Evolutionary conservation across 2,113 vertebrate species (phyloP).

Genomic region (Daubentonia madagascariensis): DNA sequence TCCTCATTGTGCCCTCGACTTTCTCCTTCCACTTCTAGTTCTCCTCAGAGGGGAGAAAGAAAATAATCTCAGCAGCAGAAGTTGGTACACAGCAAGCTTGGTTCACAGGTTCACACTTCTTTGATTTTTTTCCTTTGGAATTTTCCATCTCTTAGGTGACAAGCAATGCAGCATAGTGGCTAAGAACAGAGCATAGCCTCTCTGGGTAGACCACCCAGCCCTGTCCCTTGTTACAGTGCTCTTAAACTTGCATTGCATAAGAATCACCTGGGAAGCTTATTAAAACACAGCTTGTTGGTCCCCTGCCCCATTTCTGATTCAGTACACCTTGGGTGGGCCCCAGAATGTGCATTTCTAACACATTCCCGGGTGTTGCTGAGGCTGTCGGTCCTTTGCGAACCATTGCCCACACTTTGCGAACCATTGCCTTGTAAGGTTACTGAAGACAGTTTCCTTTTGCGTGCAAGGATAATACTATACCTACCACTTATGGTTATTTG

Average conservation of each 20-base stretch:
- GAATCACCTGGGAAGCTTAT: not conserved
- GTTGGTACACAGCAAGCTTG: not conserved
- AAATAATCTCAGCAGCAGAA: not conserved
- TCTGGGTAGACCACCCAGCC: not conserved
- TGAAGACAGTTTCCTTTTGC: not conserved
- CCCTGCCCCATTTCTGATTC: not conserved
- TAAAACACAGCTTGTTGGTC: not conserved
- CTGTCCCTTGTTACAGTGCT: not conserved
- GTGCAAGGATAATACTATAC: not conserved
- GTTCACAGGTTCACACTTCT: not conserved
- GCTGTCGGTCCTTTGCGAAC: not conserved
- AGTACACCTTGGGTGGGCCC: not conserved
- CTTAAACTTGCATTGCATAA: not conserved
- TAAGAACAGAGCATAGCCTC: not conserved
- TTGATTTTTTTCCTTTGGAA: not conserved
- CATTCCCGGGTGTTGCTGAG: not conserved
- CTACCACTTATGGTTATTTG: accelerated
- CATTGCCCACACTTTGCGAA: not conserved
- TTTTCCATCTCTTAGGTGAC: not conserved
- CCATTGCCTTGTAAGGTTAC: not conserved
- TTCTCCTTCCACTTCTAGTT: not conserved
- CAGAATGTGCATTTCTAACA: not conserved
- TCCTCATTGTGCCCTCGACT: not conserved
- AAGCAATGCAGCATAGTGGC: not conserved
- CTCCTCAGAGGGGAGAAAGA: not conserved